Evolutionary conservation across 2,888 invertebrate genomes (phyloP).

Genomic region (Muschampia plurimacula): DNA sequence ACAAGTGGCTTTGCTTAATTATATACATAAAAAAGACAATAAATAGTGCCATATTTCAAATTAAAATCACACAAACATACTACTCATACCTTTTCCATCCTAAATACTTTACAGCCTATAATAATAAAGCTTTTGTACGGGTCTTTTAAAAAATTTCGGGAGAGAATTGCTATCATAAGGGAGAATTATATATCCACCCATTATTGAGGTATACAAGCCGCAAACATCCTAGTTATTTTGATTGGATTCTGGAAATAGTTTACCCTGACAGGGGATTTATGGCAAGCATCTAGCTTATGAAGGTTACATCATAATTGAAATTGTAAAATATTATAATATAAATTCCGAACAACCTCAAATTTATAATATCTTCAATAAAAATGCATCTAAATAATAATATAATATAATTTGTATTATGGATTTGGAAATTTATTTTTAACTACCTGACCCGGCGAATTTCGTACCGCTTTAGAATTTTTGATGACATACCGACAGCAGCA

Average conservation of each 20-base stretch:
- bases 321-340: background rate
- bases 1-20: background rate
- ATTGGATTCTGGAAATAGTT: conserved; percentile 27
- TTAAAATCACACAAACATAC: background rate
- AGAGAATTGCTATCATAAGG: conserved; percentile 13
- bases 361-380: no score
- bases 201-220: conserved; percentile 19
- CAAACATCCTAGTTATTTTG: conserved; percentile 30
- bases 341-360: background rate
- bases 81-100: background rate
- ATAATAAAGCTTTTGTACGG: background rate
- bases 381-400: no score
- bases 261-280: conserved; percentile 19
- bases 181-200: conserved; percentile 2
- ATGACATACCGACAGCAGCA: no score
- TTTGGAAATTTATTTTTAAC: no score
- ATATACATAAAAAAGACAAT: no score
- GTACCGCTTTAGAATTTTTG: no score
- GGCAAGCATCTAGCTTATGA: background rate
- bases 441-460: no score
- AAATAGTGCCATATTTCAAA: background rate
- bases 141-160: background rate
- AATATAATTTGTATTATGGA: no score
- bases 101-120: background rate
- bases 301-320: background rate